A percentile compares a stretch with the other conserved stretches of the same genome.
Evolutionary conservation across 2,888 invertebrate species (phyloP).

Genomic region (Hofmannophila pseudospretella): DNA sequence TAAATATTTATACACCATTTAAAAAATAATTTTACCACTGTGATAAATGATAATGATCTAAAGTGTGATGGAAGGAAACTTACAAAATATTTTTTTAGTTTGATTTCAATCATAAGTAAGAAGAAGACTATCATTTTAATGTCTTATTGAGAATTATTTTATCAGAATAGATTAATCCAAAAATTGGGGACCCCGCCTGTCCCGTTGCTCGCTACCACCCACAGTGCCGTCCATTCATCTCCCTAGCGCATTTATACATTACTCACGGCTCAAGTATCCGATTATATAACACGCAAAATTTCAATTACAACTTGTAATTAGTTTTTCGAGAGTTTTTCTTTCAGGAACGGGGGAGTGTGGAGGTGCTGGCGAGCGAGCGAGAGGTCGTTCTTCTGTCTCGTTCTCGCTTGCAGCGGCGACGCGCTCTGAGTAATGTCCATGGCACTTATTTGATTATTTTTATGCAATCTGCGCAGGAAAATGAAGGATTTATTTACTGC

Average conservation of each 20-base stretch:
- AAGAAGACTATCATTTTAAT: no score
- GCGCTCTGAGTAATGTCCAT: constrained; percentile 69
- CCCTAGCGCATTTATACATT: constrained; percentile 75
- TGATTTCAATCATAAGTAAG: no score
- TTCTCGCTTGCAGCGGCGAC: constrained; percentile 47
- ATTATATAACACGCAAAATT: constrained; percentile 80
- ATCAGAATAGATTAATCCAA: constrained; percentile 59
- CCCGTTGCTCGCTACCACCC: constrained; percentile 41
- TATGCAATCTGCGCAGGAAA: constrained; percentile 72
- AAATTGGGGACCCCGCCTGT: constrained; percentile 53
- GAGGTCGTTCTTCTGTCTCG: constrained; percentile 30
- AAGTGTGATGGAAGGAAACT: no score
- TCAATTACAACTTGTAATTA: constrained; percentile 80
- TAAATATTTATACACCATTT: no score
- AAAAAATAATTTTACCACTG: no score
- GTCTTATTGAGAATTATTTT: constrained; percentile 37
- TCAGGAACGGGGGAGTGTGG: constrained; percentile 68
- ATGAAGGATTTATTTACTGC: constrained; percentile 67
- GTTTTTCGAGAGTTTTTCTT: constrained; percentile 80
- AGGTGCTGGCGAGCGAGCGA: constrained; percentile 44
- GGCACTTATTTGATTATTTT: constrained; percentile 76
- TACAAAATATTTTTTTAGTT: no score
- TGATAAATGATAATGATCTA: no score
- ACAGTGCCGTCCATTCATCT: constrained; percentile 63
- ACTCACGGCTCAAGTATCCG: constrained; percentile 78